Evolutionary conservation across 2,888 invertebrate genomes (phyloP).

Genomic region (Didymodactylos carnosus): DNA sequence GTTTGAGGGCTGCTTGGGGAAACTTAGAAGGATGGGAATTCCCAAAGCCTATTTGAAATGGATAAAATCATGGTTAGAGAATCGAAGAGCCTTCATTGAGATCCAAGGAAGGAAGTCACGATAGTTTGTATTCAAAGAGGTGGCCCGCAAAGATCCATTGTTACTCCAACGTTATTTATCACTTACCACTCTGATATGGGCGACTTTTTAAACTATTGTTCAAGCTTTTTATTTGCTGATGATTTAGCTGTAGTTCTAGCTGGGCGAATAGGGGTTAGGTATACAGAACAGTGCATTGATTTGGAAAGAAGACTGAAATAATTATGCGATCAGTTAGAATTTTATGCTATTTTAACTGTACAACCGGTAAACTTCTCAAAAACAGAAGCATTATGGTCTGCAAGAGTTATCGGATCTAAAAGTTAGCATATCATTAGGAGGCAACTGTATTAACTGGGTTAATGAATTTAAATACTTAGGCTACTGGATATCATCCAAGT

Average conservation of each 20-base stretch:
- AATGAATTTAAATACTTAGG: not conserved
- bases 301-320: not conserved
- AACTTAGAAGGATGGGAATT: not conserved
- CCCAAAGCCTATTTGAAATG: not conserved
- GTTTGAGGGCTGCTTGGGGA: not conserved
- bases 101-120: not conserved
- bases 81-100: not conserved
- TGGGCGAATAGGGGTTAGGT: not conserved
- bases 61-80: not conserved
- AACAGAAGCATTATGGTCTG: not conserved
- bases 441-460: not conserved
- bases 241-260: not conserved
- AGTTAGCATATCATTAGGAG: not conserved
- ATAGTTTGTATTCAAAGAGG: not conserved
- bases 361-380: not conserved
- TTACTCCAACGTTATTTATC: not conserved
- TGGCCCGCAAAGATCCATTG: not conserved
- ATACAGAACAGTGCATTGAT: not conserved
- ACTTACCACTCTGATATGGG: not conserved
- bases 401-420: not conserved
- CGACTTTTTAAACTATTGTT: not conserved
- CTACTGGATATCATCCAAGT: not conserved
- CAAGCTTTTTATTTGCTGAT: not conserved
- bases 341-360: not conserved
- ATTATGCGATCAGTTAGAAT: not conserved